Percentiles rank a stretch among this genome's conserved stretches.
Conservation (phyloP, 2,797 vertebrate species). For the Melanitta fusca region DNA sequence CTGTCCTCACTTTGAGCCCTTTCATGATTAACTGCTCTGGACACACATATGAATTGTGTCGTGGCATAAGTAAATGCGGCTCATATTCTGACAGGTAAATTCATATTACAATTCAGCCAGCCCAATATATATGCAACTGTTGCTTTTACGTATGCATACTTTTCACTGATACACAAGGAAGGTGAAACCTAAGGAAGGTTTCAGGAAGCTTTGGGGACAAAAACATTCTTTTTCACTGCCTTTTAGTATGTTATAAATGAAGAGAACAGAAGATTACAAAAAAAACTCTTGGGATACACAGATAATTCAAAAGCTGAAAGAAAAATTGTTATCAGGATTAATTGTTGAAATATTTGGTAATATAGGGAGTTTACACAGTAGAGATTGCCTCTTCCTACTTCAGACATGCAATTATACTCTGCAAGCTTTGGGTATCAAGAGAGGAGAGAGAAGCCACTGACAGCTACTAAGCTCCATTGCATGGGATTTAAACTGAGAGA, state of each 20-base stretch:
- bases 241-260: not conserved
- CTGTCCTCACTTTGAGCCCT: not conserved
- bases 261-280: not conserved
- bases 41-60: not conserved
- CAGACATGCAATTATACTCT: fast-evolving
- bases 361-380: not conserved
- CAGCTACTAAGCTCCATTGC: not conserved
- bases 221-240: not conserved
- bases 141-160: not conserved
- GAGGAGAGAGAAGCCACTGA: not conserved
- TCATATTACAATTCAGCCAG: not conserved
- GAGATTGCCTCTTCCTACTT: not conserved
- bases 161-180: not conserved
- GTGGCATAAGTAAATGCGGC: not conserved
- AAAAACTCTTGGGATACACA: not conserved
- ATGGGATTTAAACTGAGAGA: not conserved
- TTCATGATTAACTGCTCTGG: not conserved
- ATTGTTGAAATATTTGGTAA: not conserved
- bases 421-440: not conserved
- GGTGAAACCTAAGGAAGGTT: not conserved
- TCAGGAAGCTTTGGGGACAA: not conserved
- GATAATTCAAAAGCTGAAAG: not conserved
- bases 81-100: not conserved
- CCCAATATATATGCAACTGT: not conserved
- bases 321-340: not conserved